Evolutionary conservation across 2,888 invertebrate genomes (phyloP).

Genomic region (Candidula unifasciata): DNA sequence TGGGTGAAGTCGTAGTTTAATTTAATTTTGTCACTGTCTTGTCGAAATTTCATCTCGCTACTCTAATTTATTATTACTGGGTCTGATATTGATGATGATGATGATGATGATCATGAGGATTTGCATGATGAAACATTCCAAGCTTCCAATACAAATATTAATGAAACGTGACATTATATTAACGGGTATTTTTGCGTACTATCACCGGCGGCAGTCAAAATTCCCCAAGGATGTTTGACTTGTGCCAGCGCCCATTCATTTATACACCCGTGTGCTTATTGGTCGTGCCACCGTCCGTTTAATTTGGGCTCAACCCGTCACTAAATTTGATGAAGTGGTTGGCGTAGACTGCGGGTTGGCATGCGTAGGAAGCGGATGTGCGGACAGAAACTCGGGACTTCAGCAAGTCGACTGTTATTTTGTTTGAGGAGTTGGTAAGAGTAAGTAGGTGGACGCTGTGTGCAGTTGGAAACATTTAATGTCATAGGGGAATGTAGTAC

Average conservation of each 20-base stretch:
- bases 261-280: neutral
- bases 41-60: too few relatives aligned
- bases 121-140: neutral
- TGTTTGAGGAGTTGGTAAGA: too few relatives aligned
- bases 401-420: too few relatives aligned
- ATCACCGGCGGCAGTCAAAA: neutral
- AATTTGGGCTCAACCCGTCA: slow-evolving; percentile 7
- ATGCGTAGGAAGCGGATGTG: neutral
- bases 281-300: neutral
- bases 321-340: neutral
- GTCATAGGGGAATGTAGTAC: too few relatives aligned
- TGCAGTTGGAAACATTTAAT: too few relatives aligned
- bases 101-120: neutral
- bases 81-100: neutral
- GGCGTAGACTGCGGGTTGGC: neutral
- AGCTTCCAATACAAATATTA: neutral
- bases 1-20: neutral
- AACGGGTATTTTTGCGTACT: neutral
- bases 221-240: neutral
- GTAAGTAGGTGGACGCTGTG: too few relatives aligned
- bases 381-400: too few relatives aligned
- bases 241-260: neutral
- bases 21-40: too few relatives aligned
- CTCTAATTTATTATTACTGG: neutral
- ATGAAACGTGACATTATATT: neutral